A percentile compares a stretch with the other conserved stretches of the same genome.
Conservation (phyloP, 2,113 vertebrate genomes). For the Galbula dea region DNA sequence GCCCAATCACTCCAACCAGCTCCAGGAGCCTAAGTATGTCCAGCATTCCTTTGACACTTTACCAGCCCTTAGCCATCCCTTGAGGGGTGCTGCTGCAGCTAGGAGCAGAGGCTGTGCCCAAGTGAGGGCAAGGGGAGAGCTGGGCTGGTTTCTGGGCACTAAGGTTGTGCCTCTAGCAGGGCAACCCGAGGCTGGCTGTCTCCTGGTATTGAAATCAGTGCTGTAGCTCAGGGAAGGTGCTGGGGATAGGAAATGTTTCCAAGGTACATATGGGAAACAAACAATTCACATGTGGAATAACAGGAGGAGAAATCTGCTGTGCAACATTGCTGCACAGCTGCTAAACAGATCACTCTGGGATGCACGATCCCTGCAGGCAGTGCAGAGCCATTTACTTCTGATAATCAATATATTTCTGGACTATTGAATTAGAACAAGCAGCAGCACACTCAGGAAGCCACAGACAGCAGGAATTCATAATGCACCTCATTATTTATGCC, state of each 20-base stretch:
- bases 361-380: background rate
- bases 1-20: background rate
- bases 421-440: background rate
- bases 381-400: background rate
- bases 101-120: background rate
- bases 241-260: background rate
- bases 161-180: fast-evolving
- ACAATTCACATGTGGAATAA: background rate
- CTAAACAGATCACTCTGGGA: background rate
- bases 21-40: background rate
- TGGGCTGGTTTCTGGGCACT: background rate
- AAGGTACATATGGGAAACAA: background rate
- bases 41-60: background rate
- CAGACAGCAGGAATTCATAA: background rate
- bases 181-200: background rate
- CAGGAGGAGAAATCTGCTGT: background rate
- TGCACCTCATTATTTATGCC: background rate
- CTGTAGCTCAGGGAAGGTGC: background rate
- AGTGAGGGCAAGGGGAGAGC: background rate
- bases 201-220: background rate
- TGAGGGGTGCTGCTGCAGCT: background rate
- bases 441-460: background rate
- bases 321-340: background rate
- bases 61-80: background rate
- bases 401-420: background rate